phyloP scores from a whole-genome alignment of 2,797 vertebrate species.

The Sciurus carolinensis region DNA sequence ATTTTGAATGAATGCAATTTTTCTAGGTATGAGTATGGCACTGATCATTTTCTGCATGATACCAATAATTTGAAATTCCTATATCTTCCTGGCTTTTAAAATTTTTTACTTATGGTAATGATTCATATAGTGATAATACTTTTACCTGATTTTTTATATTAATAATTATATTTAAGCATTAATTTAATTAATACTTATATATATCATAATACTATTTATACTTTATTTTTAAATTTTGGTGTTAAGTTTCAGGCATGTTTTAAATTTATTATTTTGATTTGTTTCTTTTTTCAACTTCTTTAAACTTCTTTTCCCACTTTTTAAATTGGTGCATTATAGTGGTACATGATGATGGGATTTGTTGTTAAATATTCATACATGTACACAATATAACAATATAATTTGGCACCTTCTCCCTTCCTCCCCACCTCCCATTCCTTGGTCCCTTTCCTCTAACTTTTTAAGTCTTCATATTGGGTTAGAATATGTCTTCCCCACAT shows the following conservation, averaged over 20 bases:
- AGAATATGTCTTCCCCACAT: no score
- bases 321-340: no score
- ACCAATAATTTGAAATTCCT: background rate
- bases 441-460: no score
- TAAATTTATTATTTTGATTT: background rate
- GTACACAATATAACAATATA: no score
- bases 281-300: background rate
- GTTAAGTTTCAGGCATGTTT: background rate
- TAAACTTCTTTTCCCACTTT: no score
- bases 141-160: background rate
- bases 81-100: background rate
- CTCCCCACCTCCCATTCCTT: no score
- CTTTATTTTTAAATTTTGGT: background rate
- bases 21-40: background rate
- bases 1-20: background rate
- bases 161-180: background rate
- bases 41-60: background rate
- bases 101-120: background rate
- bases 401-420: no score
- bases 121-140: background rate
- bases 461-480: no score
- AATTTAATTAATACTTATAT: background rate
- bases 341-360: no score
- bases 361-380: no score
- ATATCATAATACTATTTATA: background rate